Conservation (phyloP, 2,888 invertebrate species). For the Eristalis arbustorum region DNA sequence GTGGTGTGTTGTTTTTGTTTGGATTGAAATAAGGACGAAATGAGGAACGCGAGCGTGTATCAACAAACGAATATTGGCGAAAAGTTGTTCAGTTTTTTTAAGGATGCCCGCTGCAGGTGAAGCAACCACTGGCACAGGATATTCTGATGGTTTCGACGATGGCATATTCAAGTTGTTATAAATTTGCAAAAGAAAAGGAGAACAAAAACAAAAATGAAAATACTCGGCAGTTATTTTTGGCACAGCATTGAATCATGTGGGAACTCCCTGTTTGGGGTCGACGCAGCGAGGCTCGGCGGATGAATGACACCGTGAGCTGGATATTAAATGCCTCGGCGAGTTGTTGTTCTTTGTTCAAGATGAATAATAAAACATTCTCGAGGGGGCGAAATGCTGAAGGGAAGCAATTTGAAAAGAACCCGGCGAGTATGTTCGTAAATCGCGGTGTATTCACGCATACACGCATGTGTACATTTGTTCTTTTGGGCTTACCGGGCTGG, state of each 20-base stretch:
- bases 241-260: background rate
- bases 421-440: background rate
- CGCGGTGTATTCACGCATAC: background rate
- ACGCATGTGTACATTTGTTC: background rate
- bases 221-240: background rate
- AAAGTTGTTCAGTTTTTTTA: conserved; percentile 10
- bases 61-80: conserved; percentile 15
- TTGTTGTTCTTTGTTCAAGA: background rate
- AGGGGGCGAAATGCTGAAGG: background rate
- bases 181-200: background rate
- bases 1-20: background rate
- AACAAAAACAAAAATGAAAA: background rate
- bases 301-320: background rate
- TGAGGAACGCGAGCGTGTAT: conserved; percentile 1
- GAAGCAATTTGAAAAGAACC: background rate
- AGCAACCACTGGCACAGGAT: background rate
- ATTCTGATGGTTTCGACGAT: conserved; percentile 4
- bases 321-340: background rate
- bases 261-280: background rate
- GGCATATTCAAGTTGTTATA: background rate
- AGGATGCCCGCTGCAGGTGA: background rate
- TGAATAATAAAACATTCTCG: background rate
- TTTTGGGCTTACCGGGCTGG: background rate
- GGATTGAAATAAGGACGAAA: background rate
- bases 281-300: background rate